Evolutionary conservation across 2,888 invertebrate genomes (phyloP), one percentile per base, ranked within the genome.

Genomic region (Acleris cristana): DNA sequence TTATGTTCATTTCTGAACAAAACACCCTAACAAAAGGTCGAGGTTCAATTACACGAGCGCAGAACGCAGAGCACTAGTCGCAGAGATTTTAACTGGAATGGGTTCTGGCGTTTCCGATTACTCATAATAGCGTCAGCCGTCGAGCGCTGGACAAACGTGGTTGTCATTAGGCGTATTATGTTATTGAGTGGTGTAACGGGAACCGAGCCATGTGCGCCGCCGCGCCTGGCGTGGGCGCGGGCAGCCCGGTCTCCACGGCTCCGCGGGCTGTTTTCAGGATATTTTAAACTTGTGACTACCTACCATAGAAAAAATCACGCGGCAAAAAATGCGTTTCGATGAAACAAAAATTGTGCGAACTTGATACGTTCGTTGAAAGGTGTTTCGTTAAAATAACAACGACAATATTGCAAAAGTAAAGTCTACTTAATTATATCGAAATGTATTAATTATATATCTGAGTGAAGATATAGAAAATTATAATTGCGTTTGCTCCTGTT

Each of bases 131-230:
- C 56, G 53, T 52, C 60, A 64, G 48, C 64, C 64, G 64, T 64
- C 64, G 64, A 59, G 58, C 54, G 64, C 21, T 59, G 68, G 60
- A 55, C 55, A 23, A 64, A 56, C 51, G 64, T 69, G 69, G 64
- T 64, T 67, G 70, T 70, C 70, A 67, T 67, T 67, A 67, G 60
- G 51, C 58, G 56, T 60, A 64, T 64, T 57, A 75, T 73, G 73
- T 72, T 73, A 73, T 73, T 73, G 76, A 73, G 58, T 70, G 62
- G 67, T 76, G 80, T 75, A 79, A 78, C 71, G 74, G 70, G 76
- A 78, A 62, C 73, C 75, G 70, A 63, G 80, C 79, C 80, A 79
- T 79, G 76, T 79, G 79, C 72, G 57, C 26, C 56, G 49, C 34
- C 30, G 52, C 64, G 16, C 59, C 12, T 10, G 34, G 18, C n/a